A percentile compares a stretch with the other conserved stretches of the same genome.
Evolutionary conservation across 2,113 vertebrate genomes (phyloP).

Genomic region (Phaethon lepturus): DNA sequence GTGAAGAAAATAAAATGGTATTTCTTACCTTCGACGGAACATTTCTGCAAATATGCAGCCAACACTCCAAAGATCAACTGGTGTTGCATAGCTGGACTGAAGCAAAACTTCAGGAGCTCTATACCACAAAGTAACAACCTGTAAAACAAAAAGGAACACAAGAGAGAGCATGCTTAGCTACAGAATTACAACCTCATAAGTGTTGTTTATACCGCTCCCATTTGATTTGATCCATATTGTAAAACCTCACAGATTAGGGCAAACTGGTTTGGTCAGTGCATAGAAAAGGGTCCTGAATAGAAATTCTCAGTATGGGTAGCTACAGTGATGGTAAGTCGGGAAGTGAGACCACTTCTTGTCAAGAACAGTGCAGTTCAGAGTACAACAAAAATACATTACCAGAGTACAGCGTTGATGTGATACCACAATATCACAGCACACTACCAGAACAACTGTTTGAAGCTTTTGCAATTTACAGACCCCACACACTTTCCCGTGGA

Average conservation of each 20-base stretch:
- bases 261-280: neutral
- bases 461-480: neutral
- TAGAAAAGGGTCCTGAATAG: neutral
- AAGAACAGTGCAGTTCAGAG: neutral
- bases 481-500: neutral
- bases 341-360: neutral
- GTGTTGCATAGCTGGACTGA: constrained; percentile 97
- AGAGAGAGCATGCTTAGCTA: neutral
- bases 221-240: neutral
- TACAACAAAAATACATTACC: neutral
- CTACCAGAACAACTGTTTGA: neutral
- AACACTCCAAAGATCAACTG: constrained; percentile 97
- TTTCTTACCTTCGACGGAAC: constrained; percentile 95
- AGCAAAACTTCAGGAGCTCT: constrained; percentile 96
- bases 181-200: neutral
- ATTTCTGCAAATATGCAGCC: constrained; percentile 99
- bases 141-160: constrained; percentile 50
- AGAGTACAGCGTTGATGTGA: neutral
- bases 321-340: neutral
- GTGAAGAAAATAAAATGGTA: constrained; percentile 17
- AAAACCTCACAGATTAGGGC: neutral
- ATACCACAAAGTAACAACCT: constrained; percentile 99
- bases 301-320: neutral
- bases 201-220: neutral
- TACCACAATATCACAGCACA: neutral